phyloP scores from a whole-genome alignment of 2,113 vertebrate species.

The Neogobius melanostomus region DNA sequence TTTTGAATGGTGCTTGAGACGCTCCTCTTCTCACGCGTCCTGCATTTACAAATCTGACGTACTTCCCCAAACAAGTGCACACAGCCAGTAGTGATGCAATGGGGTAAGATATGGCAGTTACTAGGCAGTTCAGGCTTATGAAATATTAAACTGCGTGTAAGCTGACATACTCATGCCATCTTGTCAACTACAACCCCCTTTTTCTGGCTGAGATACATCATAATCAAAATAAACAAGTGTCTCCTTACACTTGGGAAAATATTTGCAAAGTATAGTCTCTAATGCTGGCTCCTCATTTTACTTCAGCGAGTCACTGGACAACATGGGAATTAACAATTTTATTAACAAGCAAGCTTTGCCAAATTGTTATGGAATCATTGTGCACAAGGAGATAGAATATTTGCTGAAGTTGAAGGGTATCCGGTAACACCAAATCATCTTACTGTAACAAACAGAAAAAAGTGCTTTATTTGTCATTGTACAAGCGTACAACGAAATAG shows the following conservation, averaged over 20 bases:
- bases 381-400: no score
- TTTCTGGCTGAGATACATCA: background rate
- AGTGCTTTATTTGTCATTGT: no score
- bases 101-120: constrained; percentile 1
- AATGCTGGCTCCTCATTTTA: no score
- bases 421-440: no score
- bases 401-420: no score
- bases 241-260: background rate
- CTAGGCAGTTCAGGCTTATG: background rate
- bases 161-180: background rate
- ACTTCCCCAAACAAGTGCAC: background rate
- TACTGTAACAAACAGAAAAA: no score
- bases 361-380: no score
- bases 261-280: background rate
- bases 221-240: background rate
- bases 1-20: constrained; percentile 49
- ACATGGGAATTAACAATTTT: no score
- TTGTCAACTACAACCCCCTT: background rate
- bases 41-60: constrained; percentile 3
- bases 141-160: constrained; percentile 7
- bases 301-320: no score
- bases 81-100: background rate
- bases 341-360: no score
- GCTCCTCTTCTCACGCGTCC: constrained; percentile 25
- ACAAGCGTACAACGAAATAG: no score